A percentile compares a stretch with the other conserved stretches of the same genome.
Evolutionary conservation across 2,113 vertebrate genomes (phyloP).

Genomic region (Actenoides hombroni): DNA sequence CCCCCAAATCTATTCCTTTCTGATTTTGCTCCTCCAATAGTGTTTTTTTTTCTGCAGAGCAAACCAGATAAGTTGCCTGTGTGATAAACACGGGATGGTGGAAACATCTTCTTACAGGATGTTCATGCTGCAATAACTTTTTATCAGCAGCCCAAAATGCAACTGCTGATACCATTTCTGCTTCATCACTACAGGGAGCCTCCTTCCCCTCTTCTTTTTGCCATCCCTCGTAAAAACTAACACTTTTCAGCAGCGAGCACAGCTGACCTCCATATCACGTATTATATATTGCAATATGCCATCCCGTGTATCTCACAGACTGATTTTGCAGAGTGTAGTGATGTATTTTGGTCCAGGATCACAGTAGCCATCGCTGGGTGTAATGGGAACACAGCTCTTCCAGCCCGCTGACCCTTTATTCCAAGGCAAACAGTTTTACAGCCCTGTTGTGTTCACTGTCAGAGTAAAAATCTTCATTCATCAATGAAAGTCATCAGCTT

Average conservation of each 20-base stretch:
- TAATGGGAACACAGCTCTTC: neutral
- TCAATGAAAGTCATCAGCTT: neutral
- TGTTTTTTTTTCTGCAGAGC: neutral
- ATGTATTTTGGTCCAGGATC: neutral
- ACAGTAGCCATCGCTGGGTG: neutral
- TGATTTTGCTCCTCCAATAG: neutral
- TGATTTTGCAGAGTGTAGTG: neutral
- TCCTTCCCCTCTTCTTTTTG: neutral
- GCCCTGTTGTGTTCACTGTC: neutral
- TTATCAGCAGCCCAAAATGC: neutral
- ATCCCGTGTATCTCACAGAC: neutral
- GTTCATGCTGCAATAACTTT: neutral
- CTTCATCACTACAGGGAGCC: neutral
- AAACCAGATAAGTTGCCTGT: neutral
- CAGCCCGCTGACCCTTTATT: conserved; percentile 12
- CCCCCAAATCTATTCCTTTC: neutral
- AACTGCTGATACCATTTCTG: neutral
- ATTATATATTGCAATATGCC: neutral
- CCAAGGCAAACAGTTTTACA: conserved; percentile 8
- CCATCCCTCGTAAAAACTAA: neutral
- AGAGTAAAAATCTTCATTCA: conserved; percentile 1
- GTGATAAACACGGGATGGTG: neutral
- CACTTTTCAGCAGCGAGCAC: neutral
- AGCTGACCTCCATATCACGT: neutral
- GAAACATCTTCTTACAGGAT: neutral